A percentile compares a stretch with the other conserved stretches of the same genome.
These are phyloP conservation scores for Trissonchulus sp. DNA, from an alignment of 2,888 invertebrate species.

Conservation along the genomic window DNA sequence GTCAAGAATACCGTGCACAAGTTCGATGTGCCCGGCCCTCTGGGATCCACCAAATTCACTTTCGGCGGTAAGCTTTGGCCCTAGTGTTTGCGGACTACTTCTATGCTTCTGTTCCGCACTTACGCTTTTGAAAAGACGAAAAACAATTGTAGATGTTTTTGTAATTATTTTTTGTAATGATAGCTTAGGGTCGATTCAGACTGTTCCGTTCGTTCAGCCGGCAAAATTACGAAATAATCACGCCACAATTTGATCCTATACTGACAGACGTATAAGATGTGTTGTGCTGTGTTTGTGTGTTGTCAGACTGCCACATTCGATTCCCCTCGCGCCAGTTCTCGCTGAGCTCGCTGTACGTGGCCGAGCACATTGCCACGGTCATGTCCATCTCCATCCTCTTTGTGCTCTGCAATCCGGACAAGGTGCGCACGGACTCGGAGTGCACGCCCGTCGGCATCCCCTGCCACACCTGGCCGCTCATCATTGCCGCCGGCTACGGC, in stretches of 20 bases:
- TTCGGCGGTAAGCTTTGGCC: constrained; percentile 44
- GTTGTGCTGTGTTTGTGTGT: too few relatives aligned
- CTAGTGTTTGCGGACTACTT: too few relatives aligned
- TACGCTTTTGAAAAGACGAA: too few relatives aligned
- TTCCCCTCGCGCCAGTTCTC: constrained; percentile 10
- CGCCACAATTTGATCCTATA: too few relatives aligned
- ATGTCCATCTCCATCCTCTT: constrained; percentile 57
- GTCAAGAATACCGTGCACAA: constrained; percentile 50
- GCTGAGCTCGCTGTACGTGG: constrained; percentile 50
- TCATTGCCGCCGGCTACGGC: constrained; percentile 56
- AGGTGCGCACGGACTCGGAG: constrained; percentile 44
- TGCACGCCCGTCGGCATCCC: constrained; percentile 46
- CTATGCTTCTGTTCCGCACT: too few relatives aligned
- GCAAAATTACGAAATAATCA: too few relatives aligned
- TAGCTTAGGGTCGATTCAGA: too few relatives aligned
- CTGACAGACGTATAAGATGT: too few relatives aligned
- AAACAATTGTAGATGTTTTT: too few relatives aligned
- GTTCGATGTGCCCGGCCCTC: constrained; percentile 47
- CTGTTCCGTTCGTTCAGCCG: too few relatives aligned
- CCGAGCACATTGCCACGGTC: constrained; percentile 56
- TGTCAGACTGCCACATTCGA: constrained; percentile 12
- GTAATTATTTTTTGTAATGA: too few relatives aligned
- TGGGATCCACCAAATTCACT: constrained; percentile 47
- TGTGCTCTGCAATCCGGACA: constrained; percentile 57
- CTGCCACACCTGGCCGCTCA: constrained; percentile 52